A percentile compares a stretch with the other conserved stretches of the same genome.
These are phyloP conservation scores for Hexactinellida sp. DNA, from an alignment of 37 sponge, comb jelly and placozoan genomes.

Conservation along the genomic window DNA sequence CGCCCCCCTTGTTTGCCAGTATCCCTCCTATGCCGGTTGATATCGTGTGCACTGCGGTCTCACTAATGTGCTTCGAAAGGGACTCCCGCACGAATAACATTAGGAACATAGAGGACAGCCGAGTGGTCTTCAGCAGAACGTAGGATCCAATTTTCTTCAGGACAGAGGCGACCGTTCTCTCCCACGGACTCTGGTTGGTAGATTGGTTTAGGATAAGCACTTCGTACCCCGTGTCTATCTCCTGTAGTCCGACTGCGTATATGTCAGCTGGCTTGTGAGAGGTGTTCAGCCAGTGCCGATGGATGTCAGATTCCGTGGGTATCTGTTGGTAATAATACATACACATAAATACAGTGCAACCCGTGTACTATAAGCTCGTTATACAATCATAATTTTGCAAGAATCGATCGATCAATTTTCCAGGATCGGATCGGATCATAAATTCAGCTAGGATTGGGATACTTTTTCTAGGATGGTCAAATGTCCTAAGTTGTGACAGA, in stretches of 20 bases:
- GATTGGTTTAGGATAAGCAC: neutral
- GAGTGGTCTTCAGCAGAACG: neutral
- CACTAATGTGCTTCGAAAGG: neutral
- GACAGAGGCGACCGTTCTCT: neutral
- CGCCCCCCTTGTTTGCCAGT: neutral
- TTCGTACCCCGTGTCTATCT: slow-evolving; percentile 1
- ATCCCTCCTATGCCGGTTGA: neutral
- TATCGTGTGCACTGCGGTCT: neutral
- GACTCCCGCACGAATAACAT: neutral
- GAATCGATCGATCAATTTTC: no score
- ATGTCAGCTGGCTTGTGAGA: neutral
- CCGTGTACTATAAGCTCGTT: no score
- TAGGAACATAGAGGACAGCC: slow-evolving; percentile 4
- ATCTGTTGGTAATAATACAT: no score
- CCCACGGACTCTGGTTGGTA: neutral
- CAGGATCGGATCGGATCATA: no score
- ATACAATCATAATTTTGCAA: no score
- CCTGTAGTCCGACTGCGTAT: neutral
- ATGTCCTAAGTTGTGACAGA: no score
- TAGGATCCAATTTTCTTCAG: neutral
- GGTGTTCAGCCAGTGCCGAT: neutral
- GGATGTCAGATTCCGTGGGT: neutral
- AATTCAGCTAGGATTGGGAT: no score
- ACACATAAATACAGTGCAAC: no score
- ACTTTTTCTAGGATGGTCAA: no score